Conservation (phyloP, 2,888 invertebrate species). For the Pseudococcus viburni region DNA sequence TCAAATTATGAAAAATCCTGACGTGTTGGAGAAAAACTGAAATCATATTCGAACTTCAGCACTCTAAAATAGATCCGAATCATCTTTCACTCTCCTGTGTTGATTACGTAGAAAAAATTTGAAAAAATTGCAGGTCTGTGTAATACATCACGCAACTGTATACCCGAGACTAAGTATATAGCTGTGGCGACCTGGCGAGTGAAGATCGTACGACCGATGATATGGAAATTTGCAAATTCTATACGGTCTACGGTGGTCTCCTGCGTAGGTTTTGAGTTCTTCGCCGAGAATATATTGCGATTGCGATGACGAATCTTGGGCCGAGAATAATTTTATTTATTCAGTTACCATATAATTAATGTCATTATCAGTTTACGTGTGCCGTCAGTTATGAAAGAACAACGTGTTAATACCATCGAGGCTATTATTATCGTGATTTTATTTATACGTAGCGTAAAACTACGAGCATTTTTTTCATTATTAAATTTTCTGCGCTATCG, state of each 20-base stretch:
- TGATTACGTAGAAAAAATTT: no score
- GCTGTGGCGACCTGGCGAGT: not conserved
- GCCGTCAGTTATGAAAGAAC: conserved; percentile 35
- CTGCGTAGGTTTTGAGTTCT: not conserved
- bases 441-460: conserved; percentile 36
- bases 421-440: conserved; percentile 45
- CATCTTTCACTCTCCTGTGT: no score
- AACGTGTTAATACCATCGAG: conserved; percentile 44
- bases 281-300: not conserved
- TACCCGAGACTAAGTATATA: no score
- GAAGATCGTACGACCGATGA: no score
- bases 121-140: no score
- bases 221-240: no score
- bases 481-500: conserved; percentile 39
- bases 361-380: conserved; percentile 46
- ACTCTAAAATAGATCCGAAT: no score
- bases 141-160: no score
- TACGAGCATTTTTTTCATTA: conserved; percentile 30
- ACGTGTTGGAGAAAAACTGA: no score
- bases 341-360: conserved; percentile 49
- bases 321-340: conserved; percentile 44
- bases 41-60: no score
- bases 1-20: no score
- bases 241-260: not conserved
- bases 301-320: conserved; percentile 6